These are phyloP conservation scores for Synaphobranchus kaupii DNA, from an alignment of 2,797 vertebrate species.

Conservation along the genomic window DNA sequence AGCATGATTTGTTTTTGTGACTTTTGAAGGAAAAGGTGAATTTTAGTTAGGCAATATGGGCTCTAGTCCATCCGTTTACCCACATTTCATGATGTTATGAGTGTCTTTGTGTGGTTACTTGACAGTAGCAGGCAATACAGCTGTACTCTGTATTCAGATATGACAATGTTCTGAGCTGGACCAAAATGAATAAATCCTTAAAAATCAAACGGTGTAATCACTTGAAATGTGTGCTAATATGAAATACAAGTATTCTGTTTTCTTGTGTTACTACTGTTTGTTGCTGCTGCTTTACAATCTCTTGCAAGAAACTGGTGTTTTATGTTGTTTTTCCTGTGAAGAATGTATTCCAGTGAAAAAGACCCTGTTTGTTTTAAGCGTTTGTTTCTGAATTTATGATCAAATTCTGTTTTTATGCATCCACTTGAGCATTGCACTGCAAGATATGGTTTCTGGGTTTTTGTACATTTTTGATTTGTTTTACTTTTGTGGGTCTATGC, in stretches of 20 bases:
- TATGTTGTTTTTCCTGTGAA: constrained; percentile 22
- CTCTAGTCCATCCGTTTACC: constrained; percentile 1
- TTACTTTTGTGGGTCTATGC: constrained; percentile 22
- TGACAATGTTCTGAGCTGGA: constrained; percentile 21
- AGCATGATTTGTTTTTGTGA: not conserved
- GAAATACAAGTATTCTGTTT: constrained; percentile 23
- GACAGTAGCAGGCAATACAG: not conserved
- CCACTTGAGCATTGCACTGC: constrained; percentile 22
- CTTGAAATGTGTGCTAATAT: constrained; percentile 21
- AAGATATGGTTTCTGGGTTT: constrained; percentile 30
- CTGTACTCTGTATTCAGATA: not conserved
- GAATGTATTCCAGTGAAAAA: constrained; percentile 27
- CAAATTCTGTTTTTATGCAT: constrained; percentile 24
- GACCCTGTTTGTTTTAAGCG: constrained; percentile 16
- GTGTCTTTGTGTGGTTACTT: not conserved
- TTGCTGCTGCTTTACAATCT: constrained; percentile 29
- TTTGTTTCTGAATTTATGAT: constrained; percentile 29
- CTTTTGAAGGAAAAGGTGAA: not conserved
- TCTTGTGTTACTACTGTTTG: constrained; percentile 19
- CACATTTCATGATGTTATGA: not conserved
- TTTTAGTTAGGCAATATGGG: not conserved
- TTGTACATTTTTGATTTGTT: constrained; percentile 30
- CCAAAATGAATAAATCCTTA: constrained; percentile 15
- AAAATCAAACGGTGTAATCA: not conserved
- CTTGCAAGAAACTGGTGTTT: constrained; percentile 18